phyloP scores from a whole-genome alignment of 2,797 vertebrate species.

The Eurystomus glaucurus region DNA sequence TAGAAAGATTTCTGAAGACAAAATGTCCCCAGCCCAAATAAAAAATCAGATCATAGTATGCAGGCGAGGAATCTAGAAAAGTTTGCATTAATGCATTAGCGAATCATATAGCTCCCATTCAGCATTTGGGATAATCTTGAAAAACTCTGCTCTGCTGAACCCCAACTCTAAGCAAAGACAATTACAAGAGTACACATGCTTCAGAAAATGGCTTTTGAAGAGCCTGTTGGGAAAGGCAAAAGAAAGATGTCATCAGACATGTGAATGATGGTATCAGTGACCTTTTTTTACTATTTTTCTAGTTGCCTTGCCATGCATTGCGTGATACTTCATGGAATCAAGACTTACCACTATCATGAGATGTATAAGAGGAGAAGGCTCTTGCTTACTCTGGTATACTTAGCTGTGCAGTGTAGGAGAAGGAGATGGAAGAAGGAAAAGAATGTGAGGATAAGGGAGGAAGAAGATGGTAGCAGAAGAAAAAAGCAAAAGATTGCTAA shows the following conservation, averaged over 20 bases:
- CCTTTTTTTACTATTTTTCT: not conserved
- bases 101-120: not conserved
- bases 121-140: not conserved
- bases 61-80: not conserved
- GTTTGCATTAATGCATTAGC: not conserved
- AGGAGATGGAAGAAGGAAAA: not conserved
- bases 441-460: not conserved
- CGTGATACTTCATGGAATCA: not conserved
- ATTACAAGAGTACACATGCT: not conserved
- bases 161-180: not conserved
- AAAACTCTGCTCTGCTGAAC: not conserved
- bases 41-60: not conserved
- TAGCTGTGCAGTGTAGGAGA: not conserved
- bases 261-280: not conserved
- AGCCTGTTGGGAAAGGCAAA: not conserved
- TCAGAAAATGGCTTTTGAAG: not conserved
- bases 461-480: not conserved
- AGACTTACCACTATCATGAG: not conserved
- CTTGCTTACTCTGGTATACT: not conserved
- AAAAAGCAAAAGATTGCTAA: not conserved
- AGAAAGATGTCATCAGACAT: not conserved
- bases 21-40: not conserved
- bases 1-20: not conserved
- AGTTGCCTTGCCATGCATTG: not conserved
- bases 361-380: not conserved